A percentile compares a stretch with the other conserved stretches of the same genome.
phyloP scores from a whole-genome alignment of 2,797 vertebrate genomes.

The Arremon brunneinucha region DNA sequence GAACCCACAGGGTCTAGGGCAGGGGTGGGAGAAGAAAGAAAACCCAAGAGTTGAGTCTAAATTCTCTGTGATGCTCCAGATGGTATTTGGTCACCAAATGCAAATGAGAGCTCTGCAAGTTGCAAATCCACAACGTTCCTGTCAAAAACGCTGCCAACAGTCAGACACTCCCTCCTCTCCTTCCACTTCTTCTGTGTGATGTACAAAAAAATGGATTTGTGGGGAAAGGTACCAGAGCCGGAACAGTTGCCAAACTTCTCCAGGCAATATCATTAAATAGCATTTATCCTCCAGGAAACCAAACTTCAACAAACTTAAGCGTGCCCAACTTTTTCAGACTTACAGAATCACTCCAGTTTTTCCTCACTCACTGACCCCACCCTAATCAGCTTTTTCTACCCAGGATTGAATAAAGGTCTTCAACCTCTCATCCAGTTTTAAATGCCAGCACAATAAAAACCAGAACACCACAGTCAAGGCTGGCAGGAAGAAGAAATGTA shows the following conservation, averaged over 20 bases:
- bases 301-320: neutral
- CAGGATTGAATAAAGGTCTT: neutral
- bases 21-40: neutral
- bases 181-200: neutral
- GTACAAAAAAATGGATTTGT: neutral
- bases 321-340: neutral
- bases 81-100: constrained; percentile 14
- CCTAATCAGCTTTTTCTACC: neutral
- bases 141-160: neutral
- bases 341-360: neutral
- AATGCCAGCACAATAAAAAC: neutral
- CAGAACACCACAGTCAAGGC: neutral
- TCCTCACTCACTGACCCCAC: neutral
- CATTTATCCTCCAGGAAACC: neutral
- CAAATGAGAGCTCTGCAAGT: neutral
- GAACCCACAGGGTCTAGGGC: neutral
- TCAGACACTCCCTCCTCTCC: neutral
- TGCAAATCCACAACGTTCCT: neutral
- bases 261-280: neutral
- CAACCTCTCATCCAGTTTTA: neutral
- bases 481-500: neutral
- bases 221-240: neutral
- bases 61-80: neutral
- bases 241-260: neutral
- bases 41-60: neutral